phyloP scores from a whole-genome alignment of 2,797 vertebrate species.

The Uromys caudimaculatus region DNA sequence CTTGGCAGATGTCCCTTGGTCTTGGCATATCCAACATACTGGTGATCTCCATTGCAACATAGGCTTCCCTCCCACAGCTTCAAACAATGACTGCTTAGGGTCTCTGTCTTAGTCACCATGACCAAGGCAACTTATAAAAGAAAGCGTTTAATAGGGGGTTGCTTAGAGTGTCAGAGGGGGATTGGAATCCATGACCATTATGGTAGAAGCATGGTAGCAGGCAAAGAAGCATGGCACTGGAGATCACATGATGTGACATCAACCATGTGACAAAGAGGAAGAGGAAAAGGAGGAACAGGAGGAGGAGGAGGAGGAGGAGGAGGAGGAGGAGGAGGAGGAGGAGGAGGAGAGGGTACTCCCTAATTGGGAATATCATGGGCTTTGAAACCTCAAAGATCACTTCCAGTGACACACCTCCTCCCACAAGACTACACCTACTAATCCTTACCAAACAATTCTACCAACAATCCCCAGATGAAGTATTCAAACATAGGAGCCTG shows the following conservation, averaged over 20 bases:
- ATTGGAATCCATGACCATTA: neutral
- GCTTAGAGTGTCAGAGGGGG: neutral
- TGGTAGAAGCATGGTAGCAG: neutral
- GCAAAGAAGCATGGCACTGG: neutral
- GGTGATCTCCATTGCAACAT: neutral
- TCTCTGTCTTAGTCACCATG: neutral
- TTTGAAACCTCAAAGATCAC: neutral
- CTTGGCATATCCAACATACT: neutral
- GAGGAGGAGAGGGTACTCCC: neutral
- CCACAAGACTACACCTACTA: neutral
- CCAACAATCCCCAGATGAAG: neutral
- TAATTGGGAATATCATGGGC: neutral
- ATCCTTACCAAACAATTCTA: neutral
- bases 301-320: neutral
- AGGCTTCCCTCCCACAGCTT: neutral
- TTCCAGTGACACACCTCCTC: neutral
- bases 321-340: neutral
- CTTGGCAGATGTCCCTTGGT: neutral
- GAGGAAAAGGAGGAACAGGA: too few species aligned
- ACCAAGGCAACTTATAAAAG: neutral
- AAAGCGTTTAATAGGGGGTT: neutral
- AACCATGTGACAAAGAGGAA: neutral
- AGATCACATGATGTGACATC: neutral
- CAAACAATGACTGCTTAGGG: neutral
- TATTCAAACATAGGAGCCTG: neutral